Evolutionary conservation across 2,888 invertebrate species (phyloP), one percentile per base, ranked within the genome.

Genomic region (Caenorhabditis macrosperma): DNA sequence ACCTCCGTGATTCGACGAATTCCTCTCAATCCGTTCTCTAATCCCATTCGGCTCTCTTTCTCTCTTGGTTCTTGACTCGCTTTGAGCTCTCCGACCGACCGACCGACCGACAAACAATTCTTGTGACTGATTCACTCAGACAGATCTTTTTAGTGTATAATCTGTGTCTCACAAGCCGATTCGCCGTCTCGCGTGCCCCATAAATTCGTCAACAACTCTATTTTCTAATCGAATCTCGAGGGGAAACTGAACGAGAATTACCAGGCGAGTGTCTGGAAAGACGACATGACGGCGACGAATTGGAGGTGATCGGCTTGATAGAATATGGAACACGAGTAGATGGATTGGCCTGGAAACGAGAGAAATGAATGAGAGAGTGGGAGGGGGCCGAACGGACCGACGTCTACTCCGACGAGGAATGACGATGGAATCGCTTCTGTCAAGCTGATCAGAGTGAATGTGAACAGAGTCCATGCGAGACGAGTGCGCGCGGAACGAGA

Each of bases 251-350:
- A 26, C 15, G 50, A 38, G 44, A 68, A 48, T 5, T 10, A 60
- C 69, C 69, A 69, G 17, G 69, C 52, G 35, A 69, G 69, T 1
- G 48, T 52, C 12, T 69, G 60, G 15, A 60, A 50, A n/a, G 69
- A 60, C 7, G 10, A 41, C 60, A 61, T 61, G n/a, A 61, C 30
- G 7, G 60, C 60, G 0, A 54, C 60, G 26, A 61, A 22, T 7
- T 59, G 48, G 41, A 69, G 22, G 41, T 69, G 59, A 28, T 69
- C 35, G 12, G 68, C 68, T 59, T 38, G 46, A 35, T 68, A 68
- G 28, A 68, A 68, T 10, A 48, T 68, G 12, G 33, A 22, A 15
- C 68, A 68, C 5, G 35, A 48, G 22, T 30, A 35, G 1, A 68
- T 50, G 10, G 28, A 10, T 2, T 57, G 26, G n/a, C 55, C 68